A percentile compares a stretch with the other conserved stretches of the same genome.
These are phyloP conservation scores for Oxyura jamaicensis DNA, from an alignment of 2,113 vertebrate species.

Conservation along the genomic window DNA sequence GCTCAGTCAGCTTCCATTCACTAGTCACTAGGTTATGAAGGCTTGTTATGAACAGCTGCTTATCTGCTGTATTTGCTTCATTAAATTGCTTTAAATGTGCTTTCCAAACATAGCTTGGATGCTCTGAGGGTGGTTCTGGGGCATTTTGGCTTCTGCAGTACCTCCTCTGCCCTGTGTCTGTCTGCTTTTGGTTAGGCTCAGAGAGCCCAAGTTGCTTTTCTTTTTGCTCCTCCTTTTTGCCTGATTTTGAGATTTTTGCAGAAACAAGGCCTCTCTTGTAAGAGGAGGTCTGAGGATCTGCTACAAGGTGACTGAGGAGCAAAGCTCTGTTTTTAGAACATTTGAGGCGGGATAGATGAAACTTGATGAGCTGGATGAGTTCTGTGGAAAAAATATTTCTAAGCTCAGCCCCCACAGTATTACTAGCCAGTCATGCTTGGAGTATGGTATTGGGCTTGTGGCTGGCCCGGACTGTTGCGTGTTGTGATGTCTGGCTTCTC, in stretches of 20 bases:
- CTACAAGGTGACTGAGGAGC: neutral
- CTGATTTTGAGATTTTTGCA: neutral
- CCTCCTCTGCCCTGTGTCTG: neutral
- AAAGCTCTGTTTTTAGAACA: neutral
- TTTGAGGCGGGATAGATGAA: neutral
- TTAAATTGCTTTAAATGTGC: neutral
- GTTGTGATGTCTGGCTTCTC: neutral
- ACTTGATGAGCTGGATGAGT: neutral
- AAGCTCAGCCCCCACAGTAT: neutral
- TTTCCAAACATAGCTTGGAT: neutral
- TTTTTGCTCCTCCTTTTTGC: neutral
- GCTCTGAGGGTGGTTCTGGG: neutral
- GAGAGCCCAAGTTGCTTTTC: neutral
- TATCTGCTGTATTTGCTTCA: neutral
- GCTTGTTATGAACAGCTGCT: neutral
- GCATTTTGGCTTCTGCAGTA: neutral
- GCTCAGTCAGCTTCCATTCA: rapidly evolving
- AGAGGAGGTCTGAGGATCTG: neutral
- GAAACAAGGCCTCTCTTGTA: neutral
- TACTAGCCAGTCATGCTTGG: neutral
- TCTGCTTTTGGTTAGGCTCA: neutral
- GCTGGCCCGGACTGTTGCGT: neutral
- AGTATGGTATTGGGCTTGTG: neutral
- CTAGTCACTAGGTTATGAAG: neutral
- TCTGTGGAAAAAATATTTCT: neutral